These are phyloP conservation scores for Troides helena DNA, from an alignment of 2,888 invertebrate species.

Conservation along the genomic window DNA sequence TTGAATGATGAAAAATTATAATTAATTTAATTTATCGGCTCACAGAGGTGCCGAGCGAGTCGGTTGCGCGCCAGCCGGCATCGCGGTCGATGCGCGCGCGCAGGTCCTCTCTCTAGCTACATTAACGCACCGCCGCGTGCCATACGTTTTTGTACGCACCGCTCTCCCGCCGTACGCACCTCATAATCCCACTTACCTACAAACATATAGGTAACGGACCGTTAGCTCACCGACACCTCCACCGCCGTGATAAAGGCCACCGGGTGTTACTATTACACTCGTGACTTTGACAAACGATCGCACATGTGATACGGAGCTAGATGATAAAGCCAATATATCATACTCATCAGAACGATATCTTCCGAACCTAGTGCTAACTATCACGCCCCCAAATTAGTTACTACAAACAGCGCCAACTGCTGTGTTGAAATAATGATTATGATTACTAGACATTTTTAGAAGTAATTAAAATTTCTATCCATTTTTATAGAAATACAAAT, in stretches of 20 bases:
- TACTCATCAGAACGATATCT: background rate
- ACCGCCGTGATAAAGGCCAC: background rate
- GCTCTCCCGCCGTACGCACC: constrained; percentile 37
- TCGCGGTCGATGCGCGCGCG: constrained; percentile 51
- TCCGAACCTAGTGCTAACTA: too few relatives aligned
- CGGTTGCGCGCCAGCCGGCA: constrained; percentile 64
- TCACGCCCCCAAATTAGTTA: too few relatives aligned
- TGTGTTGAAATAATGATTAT: background rate
- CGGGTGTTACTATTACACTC: background rate
- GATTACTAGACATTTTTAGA: constrained; percentile 10
- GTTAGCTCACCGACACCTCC: constrained; percentile 7
- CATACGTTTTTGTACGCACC: constrained; percentile 47
- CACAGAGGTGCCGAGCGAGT: constrained; percentile 27
- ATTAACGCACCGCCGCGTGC: constrained; percentile 58
- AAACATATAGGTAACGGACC: constrained; percentile 15
- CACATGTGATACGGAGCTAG: background rate
- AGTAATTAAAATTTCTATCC: constrained; percentile 2
- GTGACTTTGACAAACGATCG: background rate
- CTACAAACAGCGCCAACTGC: too few relatives aligned
- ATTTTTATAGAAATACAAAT: background rate
- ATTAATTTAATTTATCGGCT: constrained; percentile 22
- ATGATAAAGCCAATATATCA: background rate
- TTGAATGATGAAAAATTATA: background rate
- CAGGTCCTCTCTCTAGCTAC: constrained; percentile 39
- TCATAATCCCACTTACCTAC: constrained; percentile 29